Conservation (phyloP, 1,140 invertebrate species). For the Danaus plexippus region DNA sequence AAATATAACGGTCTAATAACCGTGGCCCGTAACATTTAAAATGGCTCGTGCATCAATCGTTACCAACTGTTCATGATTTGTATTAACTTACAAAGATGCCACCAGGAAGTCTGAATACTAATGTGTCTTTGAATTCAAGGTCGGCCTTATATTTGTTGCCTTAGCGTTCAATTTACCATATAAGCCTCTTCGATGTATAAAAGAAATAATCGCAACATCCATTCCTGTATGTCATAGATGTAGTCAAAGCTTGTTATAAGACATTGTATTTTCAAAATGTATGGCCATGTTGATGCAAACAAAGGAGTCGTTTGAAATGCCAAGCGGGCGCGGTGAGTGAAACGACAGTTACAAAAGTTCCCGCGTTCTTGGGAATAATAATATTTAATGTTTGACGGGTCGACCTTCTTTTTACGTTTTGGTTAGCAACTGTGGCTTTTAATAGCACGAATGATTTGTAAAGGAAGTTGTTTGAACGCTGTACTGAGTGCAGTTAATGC, state of each 20-base stretch:
- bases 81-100: conserved; percentile 39
- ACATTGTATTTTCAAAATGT: too few species aligned
- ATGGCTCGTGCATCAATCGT: conserved; percentile 20
- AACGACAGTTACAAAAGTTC: conserved; percentile 29
- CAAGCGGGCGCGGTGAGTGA: conserved; percentile 12
- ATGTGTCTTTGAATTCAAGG: conserved; percentile 68
- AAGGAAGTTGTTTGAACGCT: conserved; percentile 38
- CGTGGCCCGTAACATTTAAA: conserved; percentile 32
- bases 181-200: conserved; percentile 38
- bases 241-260: too few species aligned
- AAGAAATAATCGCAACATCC: not conserved
- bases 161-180: conserved; percentile 45
- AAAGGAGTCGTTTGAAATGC: conserved; percentile 13
- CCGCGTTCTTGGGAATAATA: conserved; percentile 27
- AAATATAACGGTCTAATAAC: conserved; percentile 55
- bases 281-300: conserved; percentile 8
- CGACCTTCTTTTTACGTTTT: conserved; percentile 34
- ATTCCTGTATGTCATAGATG: too few species aligned
- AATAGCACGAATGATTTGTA: conserved; percentile 47
- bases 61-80: conserved; percentile 28
- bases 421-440: conserved; percentile 41
- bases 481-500: conserved; percentile 40
- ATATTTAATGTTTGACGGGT: conserved; percentile 32
- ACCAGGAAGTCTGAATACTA: conserved; percentile 67
- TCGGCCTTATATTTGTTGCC: conserved; percentile 48